Conservation (phyloP, 1,140 invertebrate species). For the Leptinotarsa undecemlineata region DNA sequence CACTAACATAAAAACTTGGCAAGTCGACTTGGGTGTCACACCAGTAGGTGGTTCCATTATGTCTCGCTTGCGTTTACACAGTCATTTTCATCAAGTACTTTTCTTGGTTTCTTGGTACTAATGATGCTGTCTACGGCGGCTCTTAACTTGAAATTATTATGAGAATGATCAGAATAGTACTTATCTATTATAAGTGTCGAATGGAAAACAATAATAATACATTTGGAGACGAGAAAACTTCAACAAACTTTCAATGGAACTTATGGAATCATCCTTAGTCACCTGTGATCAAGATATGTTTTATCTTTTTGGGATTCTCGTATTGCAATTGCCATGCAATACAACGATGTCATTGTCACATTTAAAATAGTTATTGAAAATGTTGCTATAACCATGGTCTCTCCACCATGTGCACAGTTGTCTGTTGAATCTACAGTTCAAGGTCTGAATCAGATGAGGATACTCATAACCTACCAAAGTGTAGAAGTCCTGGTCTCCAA, state of each 20-base stretch:
- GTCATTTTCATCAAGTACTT: too few species aligned
- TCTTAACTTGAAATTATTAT: too few species aligned
- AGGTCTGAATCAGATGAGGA: constrained; percentile 72
- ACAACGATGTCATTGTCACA: constrained; percentile 74
- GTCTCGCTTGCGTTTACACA: too few species aligned
- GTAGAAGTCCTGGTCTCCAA: constrained; percentile 89
- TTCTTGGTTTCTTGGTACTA: too few species aligned
- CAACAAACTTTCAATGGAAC: not conserved
- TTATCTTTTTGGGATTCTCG: constrained; percentile 66
- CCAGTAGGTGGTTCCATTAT: too few species aligned
- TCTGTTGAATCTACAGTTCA: constrained; percentile 84
- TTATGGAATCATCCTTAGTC: too few species aligned
- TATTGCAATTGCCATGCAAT: constrained; percentile 87
- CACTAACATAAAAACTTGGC: too few species aligned
- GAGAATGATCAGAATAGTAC: too few species aligned
- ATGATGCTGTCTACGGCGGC: too few species aligned
- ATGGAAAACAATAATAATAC: too few species aligned
- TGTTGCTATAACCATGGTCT: constrained; percentile 74
- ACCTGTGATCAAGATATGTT: not conserved
- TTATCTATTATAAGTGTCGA: too few species aligned
- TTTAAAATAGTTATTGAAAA: constrained; percentile 76
- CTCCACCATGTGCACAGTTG: constrained; percentile 87
- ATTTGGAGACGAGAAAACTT: not conserved
- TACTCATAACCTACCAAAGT: constrained; percentile 73
- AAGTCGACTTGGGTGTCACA: too few species aligned